A percentile compares a stretch with the other conserved stretches of the same genome.
These are phyloP conservation scores for Mesembrinibis cayennensis DNA, from an alignment of 2,113 vertebrate species.

Conservation along the genomic window DNA sequence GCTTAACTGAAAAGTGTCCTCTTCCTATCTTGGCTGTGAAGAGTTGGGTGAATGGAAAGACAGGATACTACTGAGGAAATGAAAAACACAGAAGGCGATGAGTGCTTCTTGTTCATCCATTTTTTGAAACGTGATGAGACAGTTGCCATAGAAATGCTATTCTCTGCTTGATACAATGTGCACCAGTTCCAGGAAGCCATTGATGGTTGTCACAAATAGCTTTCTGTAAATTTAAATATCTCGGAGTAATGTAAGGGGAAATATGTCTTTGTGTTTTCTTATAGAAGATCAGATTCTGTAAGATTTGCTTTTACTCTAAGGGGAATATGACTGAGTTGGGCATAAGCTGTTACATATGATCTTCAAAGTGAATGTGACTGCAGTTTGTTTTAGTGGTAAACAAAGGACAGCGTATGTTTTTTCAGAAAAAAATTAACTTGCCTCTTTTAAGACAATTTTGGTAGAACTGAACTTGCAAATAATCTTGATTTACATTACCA, in stretches of 20 bases:
- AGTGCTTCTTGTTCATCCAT: not conserved
- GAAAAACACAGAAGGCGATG: not conserved
- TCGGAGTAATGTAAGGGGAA: not conserved
- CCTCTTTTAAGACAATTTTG: not conserved
- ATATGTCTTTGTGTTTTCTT: not conserved
- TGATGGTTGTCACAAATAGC: constrained; percentile 29
- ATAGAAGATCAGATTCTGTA: not conserved
- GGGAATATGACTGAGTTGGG: not conserved
- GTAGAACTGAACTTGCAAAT: not conserved
- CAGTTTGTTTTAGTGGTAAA: not conserved
- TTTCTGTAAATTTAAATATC: constrained; percentile 35
- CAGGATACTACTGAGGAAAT: not conserved
- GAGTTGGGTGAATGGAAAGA: not conserved
- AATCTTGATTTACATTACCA: not conserved
- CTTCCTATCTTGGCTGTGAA: not conserved
- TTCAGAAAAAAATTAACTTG: not conserved
- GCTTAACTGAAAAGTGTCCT: not conserved
- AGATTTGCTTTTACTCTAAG: not conserved
- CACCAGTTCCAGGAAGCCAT: not conserved
- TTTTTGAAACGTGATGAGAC: not conserved
- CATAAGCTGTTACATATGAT: not conserved
- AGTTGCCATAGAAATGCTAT: constrained; percentile 63
- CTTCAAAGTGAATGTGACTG: not conserved
- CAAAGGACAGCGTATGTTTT: not conserved
- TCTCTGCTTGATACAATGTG: not conserved